Evolutionary conservation across 2,113 vertebrate genomes (phyloP).

Genomic region (Thamnophis sirtalis): DNA sequence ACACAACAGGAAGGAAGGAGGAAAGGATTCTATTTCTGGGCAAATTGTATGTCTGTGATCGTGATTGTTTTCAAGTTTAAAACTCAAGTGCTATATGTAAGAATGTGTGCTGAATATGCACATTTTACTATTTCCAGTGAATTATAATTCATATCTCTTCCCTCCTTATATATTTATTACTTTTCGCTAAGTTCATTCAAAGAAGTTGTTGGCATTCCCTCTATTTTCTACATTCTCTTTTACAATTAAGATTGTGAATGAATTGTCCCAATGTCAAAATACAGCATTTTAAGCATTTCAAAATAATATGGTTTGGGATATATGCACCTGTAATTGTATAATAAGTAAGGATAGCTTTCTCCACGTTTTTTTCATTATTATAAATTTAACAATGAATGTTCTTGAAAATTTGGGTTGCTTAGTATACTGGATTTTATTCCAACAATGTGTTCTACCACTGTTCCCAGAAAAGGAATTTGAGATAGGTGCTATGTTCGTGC

Average conservation of each 20-base stretch:
- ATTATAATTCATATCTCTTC: background rate
- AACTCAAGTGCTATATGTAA: background rate
- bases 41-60: background rate
- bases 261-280: background rate
- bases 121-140: background rate
- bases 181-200: background rate
- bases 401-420: background rate
- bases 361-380: background rate
- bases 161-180: background rate
- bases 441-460: background rate
- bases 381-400: background rate
- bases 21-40: background rate
- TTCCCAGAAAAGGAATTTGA: background rate
- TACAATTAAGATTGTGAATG: background rate
- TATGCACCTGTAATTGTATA: background rate
- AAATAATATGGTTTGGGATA: background rate
- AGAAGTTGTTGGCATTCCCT: background rate
- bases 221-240: background rate
- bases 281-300: background rate
- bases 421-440: background rate
- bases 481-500: background rate
- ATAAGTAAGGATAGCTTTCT: background rate
- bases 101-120: background rate
- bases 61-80: background rate
- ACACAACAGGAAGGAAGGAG: background rate